Evolutionary conservation across 2,113 vertebrate species (phyloP).

Genomic region (Tringa solitaria): DNA sequence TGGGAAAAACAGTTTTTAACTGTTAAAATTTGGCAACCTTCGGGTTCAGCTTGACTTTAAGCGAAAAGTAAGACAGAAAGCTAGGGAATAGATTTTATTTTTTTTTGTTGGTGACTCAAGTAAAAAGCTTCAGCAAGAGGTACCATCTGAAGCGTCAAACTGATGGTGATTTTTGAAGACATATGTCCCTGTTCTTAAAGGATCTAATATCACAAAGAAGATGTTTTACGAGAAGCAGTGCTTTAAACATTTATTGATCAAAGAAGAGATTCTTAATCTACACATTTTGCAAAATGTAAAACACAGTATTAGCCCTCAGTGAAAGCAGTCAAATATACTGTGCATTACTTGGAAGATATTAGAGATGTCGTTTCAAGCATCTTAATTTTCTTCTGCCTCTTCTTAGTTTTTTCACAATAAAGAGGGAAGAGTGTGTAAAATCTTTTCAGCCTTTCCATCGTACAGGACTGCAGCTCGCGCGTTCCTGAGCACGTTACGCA

Average conservation of each 20-base stretch:
- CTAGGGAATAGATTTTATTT: not conserved
- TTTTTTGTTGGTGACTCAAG: not conserved
- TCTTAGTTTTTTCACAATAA: not conserved
- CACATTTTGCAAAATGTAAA: not conserved
- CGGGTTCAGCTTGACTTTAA: not conserved
- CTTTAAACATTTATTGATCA: not conserved
- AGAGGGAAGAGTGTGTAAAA: not conserved
- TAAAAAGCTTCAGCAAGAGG: not conserved
- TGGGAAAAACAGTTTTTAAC: not conserved
- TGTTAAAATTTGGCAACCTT: not conserved
- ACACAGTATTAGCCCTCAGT: not conserved
- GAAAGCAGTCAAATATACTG: not conserved
- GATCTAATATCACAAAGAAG: not conserved
- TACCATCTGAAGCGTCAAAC: not conserved
- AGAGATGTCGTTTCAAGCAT: not conserved
- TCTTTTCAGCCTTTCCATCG: not conserved
- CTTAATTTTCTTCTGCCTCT: not conserved
- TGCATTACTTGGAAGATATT: not conserved
- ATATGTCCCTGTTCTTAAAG: not conserved
- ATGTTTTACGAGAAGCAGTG: not conserved
- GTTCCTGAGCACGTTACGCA: accelerated
- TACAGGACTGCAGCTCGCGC: not conserved
- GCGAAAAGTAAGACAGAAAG: not conserved
- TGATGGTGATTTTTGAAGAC: not conserved
- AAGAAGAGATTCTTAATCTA: not conserved